A percentile compares a stretch with the other conserved stretches of the same genome.
These are phyloP conservation scores for Poecilia velifera DNA, from an alignment of 2,797 vertebrate genomes.

Conservation along the genomic window DNA sequence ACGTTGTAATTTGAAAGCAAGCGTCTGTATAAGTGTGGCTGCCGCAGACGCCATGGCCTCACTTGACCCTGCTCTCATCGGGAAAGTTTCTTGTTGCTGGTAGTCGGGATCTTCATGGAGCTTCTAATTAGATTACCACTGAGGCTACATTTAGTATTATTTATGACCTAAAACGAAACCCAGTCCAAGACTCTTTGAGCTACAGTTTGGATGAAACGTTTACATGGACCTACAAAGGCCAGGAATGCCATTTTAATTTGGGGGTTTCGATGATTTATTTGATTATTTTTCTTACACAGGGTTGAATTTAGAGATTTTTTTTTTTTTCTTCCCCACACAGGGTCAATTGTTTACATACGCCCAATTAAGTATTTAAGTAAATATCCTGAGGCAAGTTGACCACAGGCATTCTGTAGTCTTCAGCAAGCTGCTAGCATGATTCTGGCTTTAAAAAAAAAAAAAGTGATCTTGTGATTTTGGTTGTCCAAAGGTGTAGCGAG, in stretches of 20 bases:
- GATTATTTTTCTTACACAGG: neutral
- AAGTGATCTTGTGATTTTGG: neutral
- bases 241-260: neutral
- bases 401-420: neutral
- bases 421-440: neutral
- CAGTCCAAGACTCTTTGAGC: slow-evolving; percentile 33
- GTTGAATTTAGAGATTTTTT: neutral
- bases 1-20: slow-evolving; percentile 15
- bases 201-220: neutral
- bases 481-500: neutral
- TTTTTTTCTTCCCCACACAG: neutral
- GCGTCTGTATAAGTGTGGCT: neutral
- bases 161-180: slow-evolving; percentile 33
- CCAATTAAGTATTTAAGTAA: neutral
- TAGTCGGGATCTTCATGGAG: slow-evolving; percentile 20
- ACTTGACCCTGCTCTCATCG: slow-evolving; percentile 29
- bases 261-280: neutral
- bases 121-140: slow-evolving; percentile 39
- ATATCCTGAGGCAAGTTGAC: neutral
- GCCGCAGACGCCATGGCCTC: slow-evolving; percentile 24
- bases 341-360: neutral
- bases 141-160: slow-evolving; percentile 39
- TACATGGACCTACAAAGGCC: neutral
- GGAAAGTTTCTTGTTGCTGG: slow-evolving; percentile 15
- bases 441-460: neutral